Evolutionary conservation across 2,113 vertebrate genomes (phyloP).

Genomic region (Axis porcinus): DNA sequence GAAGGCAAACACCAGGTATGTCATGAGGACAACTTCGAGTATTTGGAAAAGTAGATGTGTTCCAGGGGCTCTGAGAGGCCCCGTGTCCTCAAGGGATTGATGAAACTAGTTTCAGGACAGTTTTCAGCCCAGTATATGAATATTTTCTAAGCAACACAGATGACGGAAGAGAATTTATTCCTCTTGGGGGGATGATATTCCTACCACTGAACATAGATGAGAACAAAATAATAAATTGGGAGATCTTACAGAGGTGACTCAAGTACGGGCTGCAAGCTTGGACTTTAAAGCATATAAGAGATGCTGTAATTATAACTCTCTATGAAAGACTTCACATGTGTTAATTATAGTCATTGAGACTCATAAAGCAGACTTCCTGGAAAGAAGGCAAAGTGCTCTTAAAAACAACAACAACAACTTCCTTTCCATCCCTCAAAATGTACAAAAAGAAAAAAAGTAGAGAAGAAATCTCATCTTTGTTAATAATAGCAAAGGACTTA

Average conservation of each 20-base stretch:
- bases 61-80: neutral
- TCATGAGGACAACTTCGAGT: neutral
- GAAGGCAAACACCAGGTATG: neutral
- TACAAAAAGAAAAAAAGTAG: neutral
- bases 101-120: neutral
- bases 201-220: neutral
- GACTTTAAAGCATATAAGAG: neutral
- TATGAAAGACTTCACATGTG: slow-evolving; percentile 17
- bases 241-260: neutral
- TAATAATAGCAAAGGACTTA: neutral
- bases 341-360: slow-evolving; percentile 42
- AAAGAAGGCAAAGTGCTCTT: slow-evolving; percentile 40
- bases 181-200: neutral
- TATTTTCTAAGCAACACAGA: neutral
- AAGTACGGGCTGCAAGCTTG: neutral
- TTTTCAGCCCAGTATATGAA: neutral
- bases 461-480: neutral
- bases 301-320: slow-evolving; percentile 35
- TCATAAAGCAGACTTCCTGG: slow-evolving; percentile 48
- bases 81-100: neutral
- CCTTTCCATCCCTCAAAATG: slow-evolving; percentile 25
- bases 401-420: neutral
- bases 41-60: neutral
- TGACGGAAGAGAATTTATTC: neutral
- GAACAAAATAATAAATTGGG: neutral